These are phyloP conservation scores for Branchipolynoe longqiensis DNA, from an alignment of 2,888 invertebrate genomes.

Conservation along the genomic window DNA sequence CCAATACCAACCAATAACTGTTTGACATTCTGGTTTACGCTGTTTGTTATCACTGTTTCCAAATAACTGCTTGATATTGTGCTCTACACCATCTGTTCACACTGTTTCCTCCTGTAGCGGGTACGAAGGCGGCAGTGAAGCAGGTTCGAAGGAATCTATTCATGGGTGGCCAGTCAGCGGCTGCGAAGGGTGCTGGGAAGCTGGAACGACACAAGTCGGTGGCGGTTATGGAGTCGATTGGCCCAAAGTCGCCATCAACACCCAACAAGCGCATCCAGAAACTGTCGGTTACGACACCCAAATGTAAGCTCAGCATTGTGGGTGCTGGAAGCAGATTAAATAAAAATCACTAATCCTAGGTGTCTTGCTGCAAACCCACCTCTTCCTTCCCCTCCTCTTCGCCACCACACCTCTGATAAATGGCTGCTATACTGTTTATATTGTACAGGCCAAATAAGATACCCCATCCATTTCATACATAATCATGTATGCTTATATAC, in stretches of 20 bases:
- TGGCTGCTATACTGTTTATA: too few species aligned
- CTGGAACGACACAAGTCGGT: constrained; percentile 73
- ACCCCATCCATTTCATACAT: too few species aligned
- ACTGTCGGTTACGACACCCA: constrained; percentile 59
- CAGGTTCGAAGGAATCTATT: constrained; percentile 67
- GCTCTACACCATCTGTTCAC: background rate
- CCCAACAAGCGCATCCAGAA: constrained; percentile 20
- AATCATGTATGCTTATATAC: too few species aligned
- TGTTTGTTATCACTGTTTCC: background rate
- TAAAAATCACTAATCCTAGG: too few species aligned
- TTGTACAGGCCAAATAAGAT: too few species aligned
- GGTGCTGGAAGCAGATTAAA: background rate
- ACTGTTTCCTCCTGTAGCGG: background rate
- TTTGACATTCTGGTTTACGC: background rate
- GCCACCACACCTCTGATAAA: too few species aligned
- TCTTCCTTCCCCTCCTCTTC: too few species aligned
- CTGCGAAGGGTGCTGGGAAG: constrained; percentile 66
- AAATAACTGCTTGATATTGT: background rate
- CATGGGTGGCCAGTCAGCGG: constrained; percentile 60
- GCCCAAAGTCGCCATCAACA: background rate
- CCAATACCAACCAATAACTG: too few species aligned
- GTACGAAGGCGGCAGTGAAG: constrained; percentile 44
- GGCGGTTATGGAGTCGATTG: constrained; percentile 71
- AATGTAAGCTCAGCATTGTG: constrained; percentile 60
- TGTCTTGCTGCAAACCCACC: too few species aligned